Percentiles rank a stretch among this genome's conserved stretches.
These are phyloP conservation scores for Bergia puertoricense DNA, from an alignment of 92 coral and sea anemone genomes.

Conservation along the genomic window DNA sequence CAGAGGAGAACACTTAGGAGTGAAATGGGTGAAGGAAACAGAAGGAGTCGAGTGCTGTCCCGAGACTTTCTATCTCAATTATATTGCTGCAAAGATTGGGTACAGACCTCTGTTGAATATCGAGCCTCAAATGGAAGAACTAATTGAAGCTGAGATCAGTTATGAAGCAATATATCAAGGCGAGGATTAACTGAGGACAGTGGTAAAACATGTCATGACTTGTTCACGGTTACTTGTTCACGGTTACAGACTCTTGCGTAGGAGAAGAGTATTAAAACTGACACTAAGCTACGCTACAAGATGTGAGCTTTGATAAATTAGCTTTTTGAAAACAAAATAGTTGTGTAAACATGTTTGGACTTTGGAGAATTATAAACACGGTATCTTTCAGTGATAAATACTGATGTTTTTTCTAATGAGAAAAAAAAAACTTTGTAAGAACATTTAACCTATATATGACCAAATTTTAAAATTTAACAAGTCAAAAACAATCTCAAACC, in stretches of 20 bases:
- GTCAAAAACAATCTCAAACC: too few species aligned
- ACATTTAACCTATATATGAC: too few species aligned
- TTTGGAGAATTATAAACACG: too few species aligned
- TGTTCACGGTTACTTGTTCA: not conserved
- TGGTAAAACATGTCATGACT: not conserved
- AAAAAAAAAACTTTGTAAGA: too few species aligned
- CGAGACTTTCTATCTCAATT: slow-evolving; percentile 37
- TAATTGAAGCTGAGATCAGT: slow-evolving; percentile 36
- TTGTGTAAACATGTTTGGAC: too few species aligned
- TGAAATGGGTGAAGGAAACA: slow-evolving; percentile 35
- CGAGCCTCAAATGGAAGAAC: slow-evolving; percentile 40
- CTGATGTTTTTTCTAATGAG: too few species aligned
- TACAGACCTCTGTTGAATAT: slow-evolving; percentile 39
- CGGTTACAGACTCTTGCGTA: not conserved
- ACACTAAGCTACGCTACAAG: not conserved
- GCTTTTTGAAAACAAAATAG: too few species aligned
- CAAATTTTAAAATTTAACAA: too few species aligned
- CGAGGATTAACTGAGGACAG: not conserved
- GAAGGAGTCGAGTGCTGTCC: slow-evolving; percentile 36
- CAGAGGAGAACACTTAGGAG: slow-evolving; percentile 36
- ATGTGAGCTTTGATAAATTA: too few species aligned
- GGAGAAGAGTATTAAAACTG: not conserved
- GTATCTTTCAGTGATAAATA: too few species aligned
- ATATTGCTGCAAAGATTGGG: slow-evolving; percentile 42
- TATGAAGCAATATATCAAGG: slow-evolving; percentile 26